Evolutionary conservation across 2,888 invertebrate genomes (phyloP).

Genomic region (Epistrophe grossulariae): DNA sequence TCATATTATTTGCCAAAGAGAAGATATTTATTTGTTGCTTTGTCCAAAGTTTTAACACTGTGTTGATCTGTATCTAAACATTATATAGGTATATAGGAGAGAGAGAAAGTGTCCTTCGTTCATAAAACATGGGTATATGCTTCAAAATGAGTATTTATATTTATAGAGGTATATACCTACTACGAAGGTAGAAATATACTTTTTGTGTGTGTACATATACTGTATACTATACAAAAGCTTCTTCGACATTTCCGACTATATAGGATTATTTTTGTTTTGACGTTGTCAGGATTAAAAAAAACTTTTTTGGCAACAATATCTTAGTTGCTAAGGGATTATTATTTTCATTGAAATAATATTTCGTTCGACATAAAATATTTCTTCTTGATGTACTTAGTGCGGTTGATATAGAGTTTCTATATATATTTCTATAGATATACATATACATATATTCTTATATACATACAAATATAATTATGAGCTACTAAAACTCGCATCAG

Average conservation of each 20-base stretch:
- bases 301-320: slow-evolving; percentile 8
- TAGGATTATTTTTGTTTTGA: slow-evolving; percentile 38
- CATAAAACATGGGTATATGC: not conserved
- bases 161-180: not conserved
- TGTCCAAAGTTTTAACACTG: not conserved
- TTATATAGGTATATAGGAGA: not conserved
- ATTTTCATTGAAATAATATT: slow-evolving; percentile 32
- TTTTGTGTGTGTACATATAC: not conserved
- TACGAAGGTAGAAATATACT: not conserved
- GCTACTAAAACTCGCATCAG: not conserved
- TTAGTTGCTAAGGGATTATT: slow-evolving; percentile 29
- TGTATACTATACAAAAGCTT: too few species aligned
- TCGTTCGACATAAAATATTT: slow-evolving; percentile 2
- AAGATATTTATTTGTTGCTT: not conserved
- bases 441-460: not conserved
- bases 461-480: not conserved
- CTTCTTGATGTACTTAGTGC: not conserved
- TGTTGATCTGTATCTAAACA: not conserved
- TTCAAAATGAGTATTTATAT: not conserved
- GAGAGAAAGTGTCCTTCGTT: not conserved
- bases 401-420: not conserved
- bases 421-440: not conserved
- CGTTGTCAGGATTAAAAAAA: slow-evolving; percentile 12
- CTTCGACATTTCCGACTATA: slow-evolving; percentile 6
- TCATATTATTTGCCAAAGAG: not conserved